Base-by-base conservation (phyloP, 2,797 vertebrate genomes). In the Ibycter americanus region DNA sequence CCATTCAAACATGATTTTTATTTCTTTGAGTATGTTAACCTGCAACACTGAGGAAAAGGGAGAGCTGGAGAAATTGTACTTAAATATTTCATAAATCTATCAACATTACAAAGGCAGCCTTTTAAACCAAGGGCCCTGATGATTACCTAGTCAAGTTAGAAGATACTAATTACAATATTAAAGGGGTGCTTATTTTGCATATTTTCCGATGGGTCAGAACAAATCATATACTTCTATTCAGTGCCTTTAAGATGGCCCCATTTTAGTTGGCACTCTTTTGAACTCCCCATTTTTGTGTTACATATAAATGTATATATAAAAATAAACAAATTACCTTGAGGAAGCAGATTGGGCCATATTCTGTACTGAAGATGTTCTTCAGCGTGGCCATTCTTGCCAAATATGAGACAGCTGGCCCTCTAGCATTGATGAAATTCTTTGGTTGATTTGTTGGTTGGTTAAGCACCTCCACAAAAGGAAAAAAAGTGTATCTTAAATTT, bases 11-110 rank as follows among this genome's bases (percentile, higher is more conserved):
- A 74, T 51, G 15, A 49, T 83, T 73, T 91, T 96, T 97, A 89
- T 97, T 96, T 92, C 63, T 89, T 96, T 96, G 92, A 79, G 74
- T 97, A 78, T 97, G 91, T 96, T 36, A 95, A 94, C 97, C 96
- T 98, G 97, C 95, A 98, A 97, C 97, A 98, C 97, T 92, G 82
- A 94, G 56, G 95, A 96, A 94, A 96, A 93, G 77, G 85, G 71
- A 97, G 94, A 97, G 97, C 97, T 98, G 96, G 97, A 96, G 97
- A 97, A 97, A 82, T 58, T 25, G 25, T 74, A 27, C 36, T 86
- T 87, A 42, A 84, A 25, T 62, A 40, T 87, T 61, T 79, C 15
- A 8, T 71, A 54, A 95, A 91, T 46, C n/a, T 31, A 55, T 52
- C 44, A 82, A 29, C 14, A 14, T 76, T 84, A 46, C 87, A 71